Percentiles rank a stretch among this genome's conserved stretches.
Conservation (phyloP, 2,888 invertebrate species). For the Caenorhabditis drosophilae region DNA sequence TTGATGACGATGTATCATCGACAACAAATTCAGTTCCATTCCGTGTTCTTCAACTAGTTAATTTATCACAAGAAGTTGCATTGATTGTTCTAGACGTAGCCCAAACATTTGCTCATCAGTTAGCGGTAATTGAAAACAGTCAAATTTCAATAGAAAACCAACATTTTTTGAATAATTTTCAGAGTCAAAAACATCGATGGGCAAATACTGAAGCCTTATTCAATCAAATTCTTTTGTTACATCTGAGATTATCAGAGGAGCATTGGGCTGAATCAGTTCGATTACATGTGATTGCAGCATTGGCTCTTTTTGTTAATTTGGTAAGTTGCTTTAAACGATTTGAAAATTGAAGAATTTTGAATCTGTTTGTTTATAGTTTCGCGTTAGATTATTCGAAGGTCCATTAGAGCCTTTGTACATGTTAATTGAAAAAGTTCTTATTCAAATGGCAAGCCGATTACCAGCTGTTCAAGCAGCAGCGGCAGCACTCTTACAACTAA, state of each 20-base stretch:
- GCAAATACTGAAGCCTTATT: conserved; percentile 76
- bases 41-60: conserved; percentile 78
- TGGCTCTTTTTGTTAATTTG: conserved; percentile 88
- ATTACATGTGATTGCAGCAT: conserved; percentile 87
- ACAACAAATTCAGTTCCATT: conserved; percentile 40
- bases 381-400: conserved; percentile 56
- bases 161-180: neutral
- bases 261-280: conserved; percentile 89
- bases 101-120: conserved; percentile 57
- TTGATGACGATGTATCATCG: neutral
- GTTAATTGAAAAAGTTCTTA: conserved; percentile 60
- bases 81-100: conserved; percentile 83
- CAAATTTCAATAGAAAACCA: neutral
- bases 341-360: neutral
- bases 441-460: conserved; percentile 62
- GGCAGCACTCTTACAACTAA: conserved; percentile 65
- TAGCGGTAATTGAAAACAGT: conserved; percentile 42
- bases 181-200: conserved; percentile 28
- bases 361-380: conserved; percentile 42
- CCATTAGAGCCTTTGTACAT: conserved; percentile 61
- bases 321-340: conserved; percentile 32
- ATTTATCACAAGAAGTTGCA: conserved; percentile 83
- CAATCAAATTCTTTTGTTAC: conserved; percentile 83
- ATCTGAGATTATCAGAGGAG: conserved; percentile 83
- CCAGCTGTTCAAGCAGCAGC: conserved; percentile 62